phyloP scores from a whole-genome alignment of 2,888 invertebrate species.

The Scaptomyza parva region DNA sequence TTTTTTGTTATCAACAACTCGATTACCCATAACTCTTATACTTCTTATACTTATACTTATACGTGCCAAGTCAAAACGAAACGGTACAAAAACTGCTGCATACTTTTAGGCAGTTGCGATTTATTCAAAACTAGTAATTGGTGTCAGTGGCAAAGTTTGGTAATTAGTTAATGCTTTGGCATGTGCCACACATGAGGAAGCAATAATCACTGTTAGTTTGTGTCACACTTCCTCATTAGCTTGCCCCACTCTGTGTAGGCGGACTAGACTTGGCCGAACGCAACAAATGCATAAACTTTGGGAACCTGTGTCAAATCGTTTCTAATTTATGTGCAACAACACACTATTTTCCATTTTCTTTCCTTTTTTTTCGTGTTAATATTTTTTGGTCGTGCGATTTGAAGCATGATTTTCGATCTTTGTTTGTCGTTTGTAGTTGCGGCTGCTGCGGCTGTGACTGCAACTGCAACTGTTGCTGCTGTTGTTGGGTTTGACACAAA shows the following conservation, averaged over 20 bases:
- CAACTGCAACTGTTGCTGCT: no score
- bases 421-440: slow-evolving; percentile 52
- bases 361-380: slow-evolving; percentile 25
- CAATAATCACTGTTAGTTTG: slow-evolving; percentile 37
- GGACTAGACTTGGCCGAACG: slow-evolving; percentile 5
- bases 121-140: not conserved
- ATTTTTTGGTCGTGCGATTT: slow-evolving; percentile 57
- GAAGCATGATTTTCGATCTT: slow-evolving; percentile 64
- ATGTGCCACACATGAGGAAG: slow-evolving; percentile 69
- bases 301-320: slow-evolving; percentile 55
- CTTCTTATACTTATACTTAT: slow-evolving; percentile 30
- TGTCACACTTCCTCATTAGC: slow-evolving; percentile 67
- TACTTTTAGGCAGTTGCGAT: slow-evolving; percentile 11
- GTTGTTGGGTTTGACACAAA: slow-evolving; percentile 70
- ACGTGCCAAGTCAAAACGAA: not conserved
- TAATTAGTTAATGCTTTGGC: slow-evolving; percentile 48
- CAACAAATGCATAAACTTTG: slow-evolving; percentile 32
- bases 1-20: no score
- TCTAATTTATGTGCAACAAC: slow-evolving; percentile 34
- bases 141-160: slow-evolving; percentile 25
- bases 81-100: not conserved
- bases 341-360: slow-evolving; percentile 28
- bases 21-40: not conserved
- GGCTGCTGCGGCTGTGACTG: slow-evolving; percentile 10
- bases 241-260: slow-evolving; percentile 33